These are phyloP conservation scores for Drosophila elegans DNA, from an alignment of 1,140 invertebrate species.

Conservation along the genomic window DNA sequence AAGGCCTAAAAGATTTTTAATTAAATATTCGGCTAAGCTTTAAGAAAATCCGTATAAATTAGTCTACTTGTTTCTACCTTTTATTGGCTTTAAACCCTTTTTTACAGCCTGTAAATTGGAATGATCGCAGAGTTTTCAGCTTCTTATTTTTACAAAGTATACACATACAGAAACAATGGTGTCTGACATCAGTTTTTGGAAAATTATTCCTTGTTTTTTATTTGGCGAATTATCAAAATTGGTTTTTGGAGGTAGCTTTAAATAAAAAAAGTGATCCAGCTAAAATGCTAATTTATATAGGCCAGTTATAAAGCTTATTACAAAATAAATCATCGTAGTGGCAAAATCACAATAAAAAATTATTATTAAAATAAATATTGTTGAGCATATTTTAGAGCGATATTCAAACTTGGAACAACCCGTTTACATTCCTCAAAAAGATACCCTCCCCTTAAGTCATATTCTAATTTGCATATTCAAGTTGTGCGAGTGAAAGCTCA, in stretches of 20 bases:
- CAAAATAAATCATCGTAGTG: no score
- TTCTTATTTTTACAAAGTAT: neutral
- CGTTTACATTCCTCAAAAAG: neutral
- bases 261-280: no score
- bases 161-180: no score
- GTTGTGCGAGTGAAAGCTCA: conserved; percentile 43
- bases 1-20: neutral
- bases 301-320: no score
- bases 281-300: no score
- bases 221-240: no score
- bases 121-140: neutral
- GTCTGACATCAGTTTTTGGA: no score
- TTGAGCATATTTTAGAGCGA: neutral
- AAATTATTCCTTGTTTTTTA: no score
- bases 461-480: conserved; percentile 43
- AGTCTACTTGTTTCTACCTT: neutral
- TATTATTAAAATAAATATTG: no score
- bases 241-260: no score
- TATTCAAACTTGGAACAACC: conserved; percentile 11
- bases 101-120: neutral
- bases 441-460: conserved; percentile 12
- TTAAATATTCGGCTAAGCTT: conserved; percentile 21
- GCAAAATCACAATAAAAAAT: no score
- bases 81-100: neutral
- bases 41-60: conserved; percentile 13